phyloP scores from a whole-genome alignment of 2,888 invertebrate genomes.

The Aelia acuminata region DNA sequence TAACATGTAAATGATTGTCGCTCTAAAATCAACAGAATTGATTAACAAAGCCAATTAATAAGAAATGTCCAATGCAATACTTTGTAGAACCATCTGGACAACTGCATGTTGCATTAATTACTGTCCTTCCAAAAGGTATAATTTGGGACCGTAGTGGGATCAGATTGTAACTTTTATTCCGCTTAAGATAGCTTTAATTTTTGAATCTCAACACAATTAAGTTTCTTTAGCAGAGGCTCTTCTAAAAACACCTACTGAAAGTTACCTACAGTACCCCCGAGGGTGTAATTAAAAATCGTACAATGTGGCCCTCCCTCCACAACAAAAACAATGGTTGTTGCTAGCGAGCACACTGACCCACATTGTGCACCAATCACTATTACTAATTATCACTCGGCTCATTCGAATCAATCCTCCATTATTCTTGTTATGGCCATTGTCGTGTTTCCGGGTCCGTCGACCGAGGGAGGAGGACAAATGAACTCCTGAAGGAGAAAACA shows the following conservation, averaged over 20 bases:
- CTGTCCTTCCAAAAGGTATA: too few relatives aligned
- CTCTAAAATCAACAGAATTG: too few relatives aligned
- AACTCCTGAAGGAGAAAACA: neutral
- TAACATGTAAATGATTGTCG: too few relatives aligned
- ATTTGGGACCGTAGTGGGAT: too few relatives aligned
- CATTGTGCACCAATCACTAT: slow-evolving; percentile 12
- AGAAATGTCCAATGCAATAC: too few relatives aligned
- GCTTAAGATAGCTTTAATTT: too few relatives aligned
- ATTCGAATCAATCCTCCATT: slow-evolving; percentile 41
- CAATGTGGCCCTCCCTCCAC: neutral
- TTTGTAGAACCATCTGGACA: too few relatives aligned
- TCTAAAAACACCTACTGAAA: neutral
- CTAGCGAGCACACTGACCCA: slow-evolving; percentile 21
- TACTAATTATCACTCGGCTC: slow-evolving; percentile 21
- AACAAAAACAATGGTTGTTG: neutral
- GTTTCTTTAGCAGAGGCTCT: neutral
- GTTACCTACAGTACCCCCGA: neutral
- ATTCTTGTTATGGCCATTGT: slow-evolving; percentile 44
- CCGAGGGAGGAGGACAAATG: neutral
- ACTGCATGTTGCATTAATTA: too few relatives aligned
- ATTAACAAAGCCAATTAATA: too few relatives aligned
- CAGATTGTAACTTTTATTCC: too few relatives aligned
- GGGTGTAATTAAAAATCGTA: slow-evolving; percentile 22
- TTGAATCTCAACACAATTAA: too few relatives aligned
- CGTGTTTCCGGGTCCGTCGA: slow-evolving; percentile 34